Percentiles rank a stretch among this genome's conserved stretches.
Conservation (phyloP, 2,113 vertebrate genomes). For the Lasiurus borealis region DNA sequence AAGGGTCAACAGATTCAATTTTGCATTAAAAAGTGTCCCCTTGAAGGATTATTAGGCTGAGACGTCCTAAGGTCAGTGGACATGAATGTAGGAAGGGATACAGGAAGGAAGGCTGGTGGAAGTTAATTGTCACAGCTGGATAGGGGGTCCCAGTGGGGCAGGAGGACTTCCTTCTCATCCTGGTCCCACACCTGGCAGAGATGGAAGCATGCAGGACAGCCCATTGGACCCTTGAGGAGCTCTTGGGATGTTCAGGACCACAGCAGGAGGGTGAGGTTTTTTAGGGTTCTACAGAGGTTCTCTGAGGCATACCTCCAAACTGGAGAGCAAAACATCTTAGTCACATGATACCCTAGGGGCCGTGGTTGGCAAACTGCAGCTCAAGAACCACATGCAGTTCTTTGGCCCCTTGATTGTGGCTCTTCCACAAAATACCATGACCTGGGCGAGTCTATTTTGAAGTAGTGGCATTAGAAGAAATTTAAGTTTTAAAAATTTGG, state of each 20-base stretch:
- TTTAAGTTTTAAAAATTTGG: too few relatives aligned
- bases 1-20: too few relatives aligned
- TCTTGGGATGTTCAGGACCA: background rate
- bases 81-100: background rate
- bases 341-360: background rate
- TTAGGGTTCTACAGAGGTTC: background rate
- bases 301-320: background rate
- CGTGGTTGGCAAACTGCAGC: too few relatives aligned
- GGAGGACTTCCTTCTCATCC: background rate
- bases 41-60: too few relatives aligned
- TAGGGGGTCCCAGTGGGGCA: fast-evolving
- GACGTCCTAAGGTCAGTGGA: background rate
- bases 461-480: too few relatives aligned
- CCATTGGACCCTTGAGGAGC: background rate
- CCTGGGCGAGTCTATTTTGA: too few relatives aligned
- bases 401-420: too few relatives aligned
- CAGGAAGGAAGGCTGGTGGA: too few relatives aligned
- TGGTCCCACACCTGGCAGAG: too few relatives aligned
- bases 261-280: background rate
- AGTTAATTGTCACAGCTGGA: background rate
- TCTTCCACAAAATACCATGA: too few relatives aligned
- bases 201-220: background rate
- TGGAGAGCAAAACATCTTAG: background rate
- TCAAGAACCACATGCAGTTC: too few relatives aligned
- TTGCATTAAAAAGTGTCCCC: background rate